Evolutionary conservation across 2,888 invertebrate species (phyloP).

Genomic region (Orthosia gracilis): DNA sequence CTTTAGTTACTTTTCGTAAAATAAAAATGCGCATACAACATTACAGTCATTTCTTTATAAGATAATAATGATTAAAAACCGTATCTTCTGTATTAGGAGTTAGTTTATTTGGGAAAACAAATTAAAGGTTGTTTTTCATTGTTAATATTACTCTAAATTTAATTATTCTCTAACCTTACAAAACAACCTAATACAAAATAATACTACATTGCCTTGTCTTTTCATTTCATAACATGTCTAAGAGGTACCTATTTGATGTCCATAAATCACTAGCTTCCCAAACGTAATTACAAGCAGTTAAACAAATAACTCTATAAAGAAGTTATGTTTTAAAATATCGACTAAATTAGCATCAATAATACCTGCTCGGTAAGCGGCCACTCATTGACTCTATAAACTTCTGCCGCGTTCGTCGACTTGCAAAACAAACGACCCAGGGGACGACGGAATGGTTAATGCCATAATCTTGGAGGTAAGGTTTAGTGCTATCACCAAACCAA

Average conservation of each 20-base stretch:
- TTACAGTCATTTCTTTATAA: neutral
- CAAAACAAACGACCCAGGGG: constrained; percentile 54
- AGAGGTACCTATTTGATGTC: neutral
- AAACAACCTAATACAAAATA: neutral
- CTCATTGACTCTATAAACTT: constrained; percentile 44
- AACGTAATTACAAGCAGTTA: neutral
- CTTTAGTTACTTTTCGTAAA: neutral
- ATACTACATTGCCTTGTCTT: neutral
- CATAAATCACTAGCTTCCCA: neutral
- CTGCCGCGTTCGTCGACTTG: constrained; percentile 38
- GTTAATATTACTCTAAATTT: neutral
- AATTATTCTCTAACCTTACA: neutral
- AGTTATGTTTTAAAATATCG: constrained; percentile 7
- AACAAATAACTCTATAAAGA: neutral
- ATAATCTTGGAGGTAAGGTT: constrained; percentile 57
- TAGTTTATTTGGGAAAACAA: neutral
- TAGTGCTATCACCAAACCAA: constrained; percentile 47
- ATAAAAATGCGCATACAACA: neutral
- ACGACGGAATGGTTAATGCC: constrained; percentile 54
- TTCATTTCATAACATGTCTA: neutral
- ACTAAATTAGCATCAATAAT: constrained; percentile 36
- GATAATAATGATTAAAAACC: neutral
- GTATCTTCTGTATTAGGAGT: neutral
- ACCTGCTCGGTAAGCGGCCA: constrained; percentile 21
- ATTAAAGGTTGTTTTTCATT: neutral